Base-by-base conservation (phyloP, 2,113 vertebrate genomes). In the Ochotona princeps region DNA sequence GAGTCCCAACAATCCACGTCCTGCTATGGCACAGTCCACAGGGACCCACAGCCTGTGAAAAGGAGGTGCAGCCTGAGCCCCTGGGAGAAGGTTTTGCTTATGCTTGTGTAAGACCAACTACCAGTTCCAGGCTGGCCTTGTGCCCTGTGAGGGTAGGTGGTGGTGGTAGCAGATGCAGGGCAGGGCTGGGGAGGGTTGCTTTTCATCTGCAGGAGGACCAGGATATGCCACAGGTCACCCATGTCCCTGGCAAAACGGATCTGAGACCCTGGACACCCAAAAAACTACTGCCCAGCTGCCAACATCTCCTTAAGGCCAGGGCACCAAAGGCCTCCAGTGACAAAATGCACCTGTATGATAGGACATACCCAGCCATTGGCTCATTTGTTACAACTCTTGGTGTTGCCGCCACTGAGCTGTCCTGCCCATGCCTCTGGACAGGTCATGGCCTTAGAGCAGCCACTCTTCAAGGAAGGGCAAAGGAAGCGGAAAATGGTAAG, bases 1-100 rank as follows among this genome's bases (percentile, higher is more conserved):
- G 38, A 44, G 38, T 6, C 38, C 38, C 38, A 44, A 44, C 38
- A 44, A 44, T 57, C 54, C 54, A 12, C 54, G 14, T 57, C 13
- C 54, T 57, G 54, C 17, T 18, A 57, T 14, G 54, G 0, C 17
- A 10, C 3, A 12, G 9, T 69, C 38, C 12, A 8, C 1, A 0
- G 47, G 51, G 66, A 54, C 5, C 20, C 32, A 49, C 3, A 15
- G 66, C 35, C 67, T 91, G 61, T 23, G 8, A 60, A 66, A 72
- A 61, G 60, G 44, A 28, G 17, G 47, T 21, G 38, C 57, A 17
- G 51, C 21, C 5, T 47, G 74, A 12, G 20, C 23, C n/a, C 26
- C 57, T 15, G 1, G 14, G 61, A 20, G 35, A 11, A n/a, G 2
- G 18, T 61, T 21, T 60, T 28, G 13, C 18, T 32, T 35, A 18